Evolutionary conservation across 2,888 invertebrate species (phyloP).

Genomic region (Antheraea yamamai): DNA sequence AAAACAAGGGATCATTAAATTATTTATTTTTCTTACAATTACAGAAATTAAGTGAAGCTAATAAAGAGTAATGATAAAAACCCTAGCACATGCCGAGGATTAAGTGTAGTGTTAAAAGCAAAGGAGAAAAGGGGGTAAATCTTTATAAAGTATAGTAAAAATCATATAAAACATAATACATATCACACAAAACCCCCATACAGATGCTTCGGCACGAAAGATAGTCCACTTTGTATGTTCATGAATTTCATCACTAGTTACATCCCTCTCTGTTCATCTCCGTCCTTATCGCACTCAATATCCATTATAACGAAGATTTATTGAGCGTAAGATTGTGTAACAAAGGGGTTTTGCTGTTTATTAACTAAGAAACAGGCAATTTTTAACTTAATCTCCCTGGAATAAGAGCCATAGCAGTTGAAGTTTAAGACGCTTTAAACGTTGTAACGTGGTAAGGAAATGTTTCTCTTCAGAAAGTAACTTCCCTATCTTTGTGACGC

Average conservation of each 20-base stretch:
- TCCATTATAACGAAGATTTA: constrained; percentile 77
- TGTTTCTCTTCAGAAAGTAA: constrained; percentile 60
- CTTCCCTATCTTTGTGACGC: constrained; percentile 52
- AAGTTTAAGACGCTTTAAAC: constrained; percentile 25
- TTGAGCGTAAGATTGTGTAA: constrained; percentile 73
- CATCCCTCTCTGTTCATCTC: constrained; percentile 37
- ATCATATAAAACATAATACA: constrained; percentile 13
- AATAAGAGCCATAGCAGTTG: constrained; percentile 25
- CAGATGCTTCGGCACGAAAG: constrained; percentile 39
- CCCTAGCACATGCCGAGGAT: not conserved
- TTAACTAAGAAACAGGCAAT: not conserved
- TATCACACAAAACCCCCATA: constrained; percentile 9
- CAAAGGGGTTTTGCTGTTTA: constrained; percentile 25
- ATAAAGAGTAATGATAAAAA: not conserved
- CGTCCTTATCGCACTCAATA: constrained; percentile 60
- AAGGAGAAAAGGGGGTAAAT: not conserved
- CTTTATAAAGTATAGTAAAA: not conserved
- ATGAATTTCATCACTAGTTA: constrained; percentile 63
- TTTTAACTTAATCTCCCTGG: rapidly evolving
- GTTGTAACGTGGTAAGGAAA: constrained; percentile 55
- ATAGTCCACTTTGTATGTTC: constrained; percentile 57
- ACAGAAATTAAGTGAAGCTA: too few species aligned
- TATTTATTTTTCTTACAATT: too few species aligned
- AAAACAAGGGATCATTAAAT: not conserved
- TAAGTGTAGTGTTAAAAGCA: not conserved